These are phyloP conservation scores for Thysanoteuthis rhombus DNA, from an alignment of 2,888 invertebrate species.

Conservation along the genomic window DNA sequence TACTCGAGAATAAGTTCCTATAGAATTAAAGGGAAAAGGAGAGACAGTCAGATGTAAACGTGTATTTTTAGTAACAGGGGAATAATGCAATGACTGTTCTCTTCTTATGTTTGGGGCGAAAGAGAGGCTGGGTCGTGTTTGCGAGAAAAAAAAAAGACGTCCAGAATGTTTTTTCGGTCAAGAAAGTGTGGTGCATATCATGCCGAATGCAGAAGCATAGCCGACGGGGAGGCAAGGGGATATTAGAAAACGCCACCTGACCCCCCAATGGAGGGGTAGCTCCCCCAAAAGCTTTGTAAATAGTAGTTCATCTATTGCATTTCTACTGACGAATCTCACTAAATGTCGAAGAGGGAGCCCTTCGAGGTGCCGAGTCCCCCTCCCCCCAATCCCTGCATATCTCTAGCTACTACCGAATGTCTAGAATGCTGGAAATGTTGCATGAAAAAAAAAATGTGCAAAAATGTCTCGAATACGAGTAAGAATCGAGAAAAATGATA, in stretches of 20 bases:
- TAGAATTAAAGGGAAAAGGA: neutral
- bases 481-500: no score
- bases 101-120: neutral
- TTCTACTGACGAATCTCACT: no score
- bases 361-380: no score
- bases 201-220: no score
- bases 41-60: neutral
- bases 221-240: no score
- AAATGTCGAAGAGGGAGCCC: no score
- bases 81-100: neutral
- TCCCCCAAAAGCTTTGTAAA: no score
- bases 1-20: neutral
- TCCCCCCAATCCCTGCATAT: no score
- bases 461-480: neutral
- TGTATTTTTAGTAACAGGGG: neutral
- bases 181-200: constrained; percentile 12
- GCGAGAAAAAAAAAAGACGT: neutral
- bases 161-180: neutral
- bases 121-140: neutral
- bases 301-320: no score
- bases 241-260: no score
- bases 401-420: no score
- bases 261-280: no score
- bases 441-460: neutral
- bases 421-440: neutral